phyloP scores from a whole-genome alignment of 2,888 invertebrate genomes.

The Minunthozetes semirufus region DNA sequence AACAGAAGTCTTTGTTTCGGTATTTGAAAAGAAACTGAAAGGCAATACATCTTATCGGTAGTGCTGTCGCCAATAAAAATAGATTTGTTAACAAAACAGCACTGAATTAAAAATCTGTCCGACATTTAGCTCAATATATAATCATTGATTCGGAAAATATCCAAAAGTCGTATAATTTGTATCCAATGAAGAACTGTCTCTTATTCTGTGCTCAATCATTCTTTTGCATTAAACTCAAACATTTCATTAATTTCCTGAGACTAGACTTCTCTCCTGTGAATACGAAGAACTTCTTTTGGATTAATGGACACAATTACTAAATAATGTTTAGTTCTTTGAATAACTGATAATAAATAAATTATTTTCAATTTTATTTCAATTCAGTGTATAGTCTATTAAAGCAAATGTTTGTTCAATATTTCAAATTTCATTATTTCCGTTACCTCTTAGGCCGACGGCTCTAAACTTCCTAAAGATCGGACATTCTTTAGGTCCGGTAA shows the following conservation, averaged over 20 bases:
- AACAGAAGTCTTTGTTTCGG: not conserved
- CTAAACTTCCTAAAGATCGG: slow-evolving; percentile 42
- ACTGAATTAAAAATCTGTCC: not conserved
- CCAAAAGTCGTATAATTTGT: too few relatives aligned
- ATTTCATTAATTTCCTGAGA: too few relatives aligned
- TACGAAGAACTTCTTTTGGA: not conserved
- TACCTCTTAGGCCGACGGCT: slow-evolving; percentile 39
- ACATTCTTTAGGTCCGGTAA: slow-evolving; percentile 65
- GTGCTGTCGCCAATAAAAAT: not conserved
- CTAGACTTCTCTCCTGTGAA: not conserved
- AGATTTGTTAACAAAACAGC: not conserved
- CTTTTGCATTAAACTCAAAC: too few relatives aligned
- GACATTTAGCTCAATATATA: not conserved
- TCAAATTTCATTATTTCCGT: not conserved
- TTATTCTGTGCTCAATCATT: too few relatives aligned
- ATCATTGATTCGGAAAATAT: too few relatives aligned
- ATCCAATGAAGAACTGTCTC: too few relatives aligned
- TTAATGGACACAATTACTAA: too few relatives aligned
- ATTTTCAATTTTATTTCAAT: too few relatives aligned
- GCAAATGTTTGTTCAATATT: slow-evolving; percentile 3
- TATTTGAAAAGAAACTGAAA: not conserved
- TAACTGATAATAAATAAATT: too few relatives aligned
- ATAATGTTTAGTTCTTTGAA: too few relatives aligned
- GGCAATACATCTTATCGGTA: slow-evolving; percentile 13
- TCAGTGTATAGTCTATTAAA: not conserved